Evolutionary conservation across 2,888 invertebrate genomes (phyloP).

Genomic region (Cephus rjabovi): DNA sequence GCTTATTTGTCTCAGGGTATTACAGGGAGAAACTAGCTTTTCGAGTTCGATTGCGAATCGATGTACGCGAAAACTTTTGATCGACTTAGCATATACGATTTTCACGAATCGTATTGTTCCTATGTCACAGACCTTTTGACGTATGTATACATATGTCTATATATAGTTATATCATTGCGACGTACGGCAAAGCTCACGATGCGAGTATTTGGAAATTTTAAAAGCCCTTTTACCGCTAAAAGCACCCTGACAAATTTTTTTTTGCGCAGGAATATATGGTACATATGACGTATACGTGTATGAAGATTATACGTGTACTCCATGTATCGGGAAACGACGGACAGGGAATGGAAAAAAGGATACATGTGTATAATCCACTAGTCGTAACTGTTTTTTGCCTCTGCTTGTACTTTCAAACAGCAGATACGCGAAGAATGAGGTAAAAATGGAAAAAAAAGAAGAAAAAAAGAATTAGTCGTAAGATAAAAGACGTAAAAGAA

Average conservation of each 20-base stretch:
- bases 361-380: too few relatives aligned
- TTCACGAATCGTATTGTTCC: background rate
- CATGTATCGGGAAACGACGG: background rate
- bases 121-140: background rate
- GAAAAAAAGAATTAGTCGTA: background rate
- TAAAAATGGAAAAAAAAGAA: background rate
- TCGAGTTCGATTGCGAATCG: background rate
- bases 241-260: background rate
- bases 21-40: background rate
- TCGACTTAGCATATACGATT: background rate
- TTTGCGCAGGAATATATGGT: background rate
- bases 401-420: background rate
- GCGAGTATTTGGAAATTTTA: background rate
- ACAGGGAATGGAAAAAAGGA: background rate
- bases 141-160: background rate
- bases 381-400: background rate
- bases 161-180: background rate
- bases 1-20: background rate
- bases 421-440: background rate
- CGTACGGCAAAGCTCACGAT: background rate
- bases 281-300: background rate
- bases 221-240: background rate
- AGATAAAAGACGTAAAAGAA: background rate
- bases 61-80: background rate
- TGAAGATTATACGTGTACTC: background rate